Base-by-base conservation (phyloP, 2,797 vertebrate genomes). In the Xiphorhynchus erythropygius region DNA sequence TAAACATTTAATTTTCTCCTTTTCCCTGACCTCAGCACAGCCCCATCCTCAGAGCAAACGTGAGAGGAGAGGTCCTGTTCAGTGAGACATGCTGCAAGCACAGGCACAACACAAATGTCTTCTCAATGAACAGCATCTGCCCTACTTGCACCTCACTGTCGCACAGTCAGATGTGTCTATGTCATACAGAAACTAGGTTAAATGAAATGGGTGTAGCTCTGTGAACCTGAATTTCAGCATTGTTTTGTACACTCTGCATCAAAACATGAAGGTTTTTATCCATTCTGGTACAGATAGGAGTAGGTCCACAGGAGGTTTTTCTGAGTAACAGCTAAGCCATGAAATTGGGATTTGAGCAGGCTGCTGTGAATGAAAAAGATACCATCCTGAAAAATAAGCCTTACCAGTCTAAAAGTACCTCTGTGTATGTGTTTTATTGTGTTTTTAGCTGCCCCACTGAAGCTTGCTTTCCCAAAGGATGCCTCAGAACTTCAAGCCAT, bases 171-270 rank as follows among this genome's bases (percentile, higher is more conserved):
- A 85, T 53, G 64, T 91, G 88, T 70, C 81, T 75, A 87, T 87
- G 80, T 96, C 92, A 92, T 94, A 92, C 12, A 15, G 96, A 95
- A 97, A 96, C 73, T 95, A 81, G 84, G 89, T 94, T 96, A 95
- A 81, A 83, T 93, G 73, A 74, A 96, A 95, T 56, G 68, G 59
- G 41, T 94, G 91, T 50, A 87, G 56, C 18, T 56, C 27, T 69
- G 57, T 28, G 71, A 92, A 55, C 21, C 39, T 94, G 91, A 27
- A 56, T 84, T 87, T 81, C 79, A 81, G 59, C 62, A 53, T 25
- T 90, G 32, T 87, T 95, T 90, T 33, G 1, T 22, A 68, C 13
- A 13, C 74, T 77, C 22, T 57, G 33, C 24, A 41, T 79, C 77
- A 91, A 67, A 41, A 84, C 30, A 7, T 84, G 33, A 52, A 84